These are phyloP conservation scores for Hydropotes inermis DNA, from an alignment of 2,113 vertebrate species.

Conservation along the genomic window DNA sequence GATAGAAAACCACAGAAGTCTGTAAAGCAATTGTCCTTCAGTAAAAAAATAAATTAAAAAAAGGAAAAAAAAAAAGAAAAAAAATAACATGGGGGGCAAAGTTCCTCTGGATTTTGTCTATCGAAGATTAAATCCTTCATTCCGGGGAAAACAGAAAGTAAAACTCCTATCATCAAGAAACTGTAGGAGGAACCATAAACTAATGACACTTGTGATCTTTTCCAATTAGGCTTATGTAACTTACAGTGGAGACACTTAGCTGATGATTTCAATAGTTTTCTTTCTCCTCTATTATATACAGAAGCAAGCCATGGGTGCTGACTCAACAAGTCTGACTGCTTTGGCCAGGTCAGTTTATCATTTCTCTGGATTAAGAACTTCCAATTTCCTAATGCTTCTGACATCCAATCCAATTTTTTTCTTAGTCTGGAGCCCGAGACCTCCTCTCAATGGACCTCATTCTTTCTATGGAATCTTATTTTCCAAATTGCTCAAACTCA, in stretches of 20 bases:
- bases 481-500: not conserved
- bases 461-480: not conserved
- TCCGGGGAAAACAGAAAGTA: constrained; percentile 11
- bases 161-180: not conserved
- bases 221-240: not conserved
- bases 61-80: too few relatives aligned
- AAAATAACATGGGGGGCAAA: not conserved
- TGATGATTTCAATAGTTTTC: not conserved
- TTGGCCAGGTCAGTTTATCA: not conserved
- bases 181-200: not conserved
- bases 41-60: too few relatives aligned
- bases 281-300: not conserved
- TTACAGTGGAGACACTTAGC: not conserved
- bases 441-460: not conserved
- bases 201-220: not conserved
- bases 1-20: too few relatives aligned
- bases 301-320: not conserved
- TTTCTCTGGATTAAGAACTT: not conserved
- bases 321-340: not conserved
- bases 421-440: not conserved
- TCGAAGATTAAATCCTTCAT: not conserved
- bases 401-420: not conserved
- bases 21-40: too few relatives aligned
- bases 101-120: not conserved
- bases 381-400: not conserved